A percentile compares a stretch with the other conserved stretches of the same genome.
Evolutionary conservation across 2,113 vertebrate species (phyloP).

Genomic region (Scomber japonicus): DNA sequence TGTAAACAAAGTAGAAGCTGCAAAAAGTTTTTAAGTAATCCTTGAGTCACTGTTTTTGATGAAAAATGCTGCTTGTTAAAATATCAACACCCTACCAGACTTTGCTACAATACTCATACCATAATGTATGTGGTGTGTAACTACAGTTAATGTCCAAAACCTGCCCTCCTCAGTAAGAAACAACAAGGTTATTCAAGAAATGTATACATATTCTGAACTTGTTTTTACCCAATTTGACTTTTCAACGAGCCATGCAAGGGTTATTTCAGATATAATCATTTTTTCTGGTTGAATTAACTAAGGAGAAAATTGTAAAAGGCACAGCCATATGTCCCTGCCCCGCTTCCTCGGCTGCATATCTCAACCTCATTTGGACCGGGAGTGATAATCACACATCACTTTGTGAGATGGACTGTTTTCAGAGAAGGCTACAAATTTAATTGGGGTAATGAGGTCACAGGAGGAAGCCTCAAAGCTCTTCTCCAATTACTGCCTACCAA

Average conservation of each 20-base stretch:
- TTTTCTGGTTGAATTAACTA: background rate
- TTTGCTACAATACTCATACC: too few species aligned
- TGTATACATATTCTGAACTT: too few species aligned
- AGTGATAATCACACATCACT: slow-evolving; percentile 52
- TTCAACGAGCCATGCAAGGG: background rate
- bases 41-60: too few species aligned
- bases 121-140: too few species aligned
- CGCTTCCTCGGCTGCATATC: slow-evolving; percentile 17
- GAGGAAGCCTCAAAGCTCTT: slow-evolving; percentile 59
- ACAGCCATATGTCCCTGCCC: slow-evolving; percentile 25
- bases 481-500: slow-evolving; percentile 57
- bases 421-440: slow-evolving; percentile 53
- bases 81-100: too few species aligned
- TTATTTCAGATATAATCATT: background rate
- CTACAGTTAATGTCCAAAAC: too few species aligned
- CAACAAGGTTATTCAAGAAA: background rate
- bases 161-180: background rate
- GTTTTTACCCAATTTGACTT: background rate
- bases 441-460: slow-evolving; percentile 74
- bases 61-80: too few species aligned
- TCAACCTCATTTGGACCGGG: slow-evolving; percentile 36
- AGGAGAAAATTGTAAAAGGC: background rate
- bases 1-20: too few species aligned
- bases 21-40: too few species aligned
- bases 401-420: slow-evolving; percentile 49